Base-by-base conservation (phyloP, 92 coral and sea anemone species). In the Epizoanthus illoricatus region DNA sequence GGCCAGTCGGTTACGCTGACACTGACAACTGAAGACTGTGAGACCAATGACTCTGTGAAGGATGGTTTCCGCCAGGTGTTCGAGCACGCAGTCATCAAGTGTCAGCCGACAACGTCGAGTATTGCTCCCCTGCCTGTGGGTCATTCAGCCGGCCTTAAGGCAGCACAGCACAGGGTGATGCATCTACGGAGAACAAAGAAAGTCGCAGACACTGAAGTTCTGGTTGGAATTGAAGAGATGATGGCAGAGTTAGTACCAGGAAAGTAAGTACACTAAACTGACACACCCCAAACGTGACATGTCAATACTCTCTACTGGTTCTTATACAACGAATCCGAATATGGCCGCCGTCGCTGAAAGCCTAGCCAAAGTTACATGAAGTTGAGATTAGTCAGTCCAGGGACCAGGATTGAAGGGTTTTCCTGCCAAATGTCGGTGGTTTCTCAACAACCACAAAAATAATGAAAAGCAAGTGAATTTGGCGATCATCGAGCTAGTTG, bases 21-120 rank as follows among this genome's bases (percentile, higher is more conserved):
- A 9, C 73, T 95, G 18, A 87, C 98, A 67, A 89, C 89, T 20
- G 90, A 86, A 55, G 97, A 96, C 73, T 45, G 75, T 57, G 93
- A 90, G 12, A 78, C 90, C 49, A 80, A 90, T 73, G 99, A 93
- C 19, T 94, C 98, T 60, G 64, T 96, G 13, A 93, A 85, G 73
- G 99, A 96, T 85, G 99, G 99, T 19, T 96, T 96, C 84, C 91
- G 86, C 20, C 99, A 93, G 74, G 86, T 96, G 60, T 96, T 96
- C 83, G 96, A 94, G 88, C 91, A 90, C 85, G 99, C 94, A 17
- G 80, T 79, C 7, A 71, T 92, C 12, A 88, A 84, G 73, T 71
- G 91, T 15, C 90, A 91, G 76, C 74, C 92, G 28, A 90, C 98
- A 20, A 74, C 89, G 0, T 96, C 99, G 4, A 91, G 97, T 72